Base-by-base conservation (phyloP, 30 jellyfish, hydroid and myxozoan species). In the Cassiopea andromeda region DNA sequence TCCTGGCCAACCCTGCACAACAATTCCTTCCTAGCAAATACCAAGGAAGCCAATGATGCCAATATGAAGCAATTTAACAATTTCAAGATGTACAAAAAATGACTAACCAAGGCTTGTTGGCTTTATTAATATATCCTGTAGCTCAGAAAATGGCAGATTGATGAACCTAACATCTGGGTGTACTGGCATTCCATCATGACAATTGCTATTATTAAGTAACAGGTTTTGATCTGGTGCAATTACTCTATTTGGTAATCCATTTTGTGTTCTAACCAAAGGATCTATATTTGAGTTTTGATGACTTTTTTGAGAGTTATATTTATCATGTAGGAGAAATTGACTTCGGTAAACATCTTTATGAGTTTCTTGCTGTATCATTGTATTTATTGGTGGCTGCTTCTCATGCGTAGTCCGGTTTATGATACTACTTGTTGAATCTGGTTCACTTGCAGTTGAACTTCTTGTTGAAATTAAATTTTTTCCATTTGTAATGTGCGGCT, bases 141-240 rank as follows among this genome's bases (percentile, higher is more conserved):
- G 57, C 2, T 95, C 98, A 64, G 96, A 90, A 91, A 95, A 95
- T 69, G 97, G 99, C 5, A 95, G 73, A 44, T 77, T 73, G 44
- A 91, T 91, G 75, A 95, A 95, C 48, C 97, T 50, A 16, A 95
- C 99, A 82, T 95, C 99, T 48, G 98, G 99, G 66, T 95, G 99
- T 7, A 95, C 94, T 1, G 99, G 99, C 91, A 95, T 81, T 19
- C 92, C 91, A 64, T 64, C 91, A 72, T 91, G 92, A 78, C 93
- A 84, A 15, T 89, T 57, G 59, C 70, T 44, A 14, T 86, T 88
- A 49, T 73, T 78, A 17, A 87, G 48, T 8, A 15, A 27, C 46
- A 71, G 78, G 2, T 78, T 14, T 72, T 87, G 88, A 38, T 69
- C 90, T 2, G 89, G 44, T 48, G 88, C 7, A 4, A 57, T 60